A percentile compares a stretch with the other conserved stretches of the same genome.
These are phyloP conservation scores for Ictinia mississippiensis DNA, from an alignment of 2,797 vertebrate genomes.

Conservation along the genomic window DNA sequence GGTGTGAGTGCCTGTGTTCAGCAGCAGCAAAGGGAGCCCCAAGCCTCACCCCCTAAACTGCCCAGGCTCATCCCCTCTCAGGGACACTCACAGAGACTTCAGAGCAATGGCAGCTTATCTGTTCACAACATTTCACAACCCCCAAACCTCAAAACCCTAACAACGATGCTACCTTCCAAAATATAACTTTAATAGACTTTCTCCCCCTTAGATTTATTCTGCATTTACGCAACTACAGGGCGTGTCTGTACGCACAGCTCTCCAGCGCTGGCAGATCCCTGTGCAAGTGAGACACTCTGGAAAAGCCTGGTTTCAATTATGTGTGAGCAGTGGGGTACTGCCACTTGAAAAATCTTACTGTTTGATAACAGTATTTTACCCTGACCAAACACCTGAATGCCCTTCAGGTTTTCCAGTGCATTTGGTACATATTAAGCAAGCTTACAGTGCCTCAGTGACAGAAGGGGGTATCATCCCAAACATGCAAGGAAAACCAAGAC, in stretches of 20 bases:
- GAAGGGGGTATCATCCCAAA: neutral
- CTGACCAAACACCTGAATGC: neutral
- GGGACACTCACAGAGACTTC: neutral
- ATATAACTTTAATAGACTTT: neutral
- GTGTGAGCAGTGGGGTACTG: neutral
- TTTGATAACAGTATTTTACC: neutral
- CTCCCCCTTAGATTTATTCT: neutral
- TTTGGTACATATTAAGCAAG: neutral
- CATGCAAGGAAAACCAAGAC: neutral
- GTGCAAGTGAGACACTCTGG: neutral
- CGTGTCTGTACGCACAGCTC: neutral
- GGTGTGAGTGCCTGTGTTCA: neutral
- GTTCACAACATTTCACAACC: neutral
- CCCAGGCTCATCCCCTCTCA: neutral
- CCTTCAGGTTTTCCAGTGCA: neutral
- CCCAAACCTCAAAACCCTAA: neutral
- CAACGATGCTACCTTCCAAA: neutral
- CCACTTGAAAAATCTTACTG: neutral
- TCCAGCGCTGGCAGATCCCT: neutral
- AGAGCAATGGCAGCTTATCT: neutral
- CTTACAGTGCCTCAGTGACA: neutral
- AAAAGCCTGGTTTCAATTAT: constrained; percentile 27
- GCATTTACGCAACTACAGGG: neutral
- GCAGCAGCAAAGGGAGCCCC: neutral
- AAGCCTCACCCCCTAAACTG: neutral